Conservation (phyloP, 2,888 invertebrate genomes). For the Hirtodrosophila trivittata region DNA sequence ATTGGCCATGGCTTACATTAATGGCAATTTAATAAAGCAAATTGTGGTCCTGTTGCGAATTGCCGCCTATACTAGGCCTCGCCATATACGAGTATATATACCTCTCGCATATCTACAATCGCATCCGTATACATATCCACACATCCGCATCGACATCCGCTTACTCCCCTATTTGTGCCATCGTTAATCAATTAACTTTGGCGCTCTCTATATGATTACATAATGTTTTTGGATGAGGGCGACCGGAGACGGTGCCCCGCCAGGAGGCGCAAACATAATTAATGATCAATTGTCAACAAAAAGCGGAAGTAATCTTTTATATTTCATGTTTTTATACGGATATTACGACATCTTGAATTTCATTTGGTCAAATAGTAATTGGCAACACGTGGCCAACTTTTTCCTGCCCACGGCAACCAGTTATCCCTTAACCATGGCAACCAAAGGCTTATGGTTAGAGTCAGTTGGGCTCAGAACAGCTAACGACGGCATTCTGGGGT, state of each 20-base stretch:
- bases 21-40: slow-evolving; percentile 71
- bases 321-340: slow-evolving; percentile 35
- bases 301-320: slow-evolving; percentile 56
- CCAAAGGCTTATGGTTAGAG: too few relatives aligned
- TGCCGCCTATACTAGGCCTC: slow-evolving; percentile 22
- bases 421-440: background rate
- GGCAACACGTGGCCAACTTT: slow-evolving; percentile 40
- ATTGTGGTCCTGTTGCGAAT: slow-evolving; percentile 62
- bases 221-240: background rate
- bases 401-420: slow-evolving; percentile 2
- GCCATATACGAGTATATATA: background rate
- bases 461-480: too few relatives aligned
- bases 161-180: slow-evolving; percentile 10
- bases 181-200: slow-evolving; percentile 70
- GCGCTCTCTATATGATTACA: slow-evolving; percentile 66
- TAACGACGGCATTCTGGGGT: too few relatives aligned
- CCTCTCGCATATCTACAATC: slow-evolving; percentile 1
- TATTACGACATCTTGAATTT: slow-evolving; percentile 45
- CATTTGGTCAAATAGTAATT: slow-evolving; percentile 52
- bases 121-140: slow-evolving; percentile 3
- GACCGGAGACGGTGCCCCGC: slow-evolving; percentile 34
- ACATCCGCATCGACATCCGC: background rate
- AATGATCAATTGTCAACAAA: slow-evolving; percentile 72
- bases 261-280: slow-evolving; percentile 66
- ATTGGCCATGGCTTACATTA: slow-evolving; percentile 28